A percentile compares a stretch with the other conserved stretches of the same genome.
phyloP scores from a whole-genome alignment of 1,140 invertebrate genomes.

The Drosophila bocqueti region DNA sequence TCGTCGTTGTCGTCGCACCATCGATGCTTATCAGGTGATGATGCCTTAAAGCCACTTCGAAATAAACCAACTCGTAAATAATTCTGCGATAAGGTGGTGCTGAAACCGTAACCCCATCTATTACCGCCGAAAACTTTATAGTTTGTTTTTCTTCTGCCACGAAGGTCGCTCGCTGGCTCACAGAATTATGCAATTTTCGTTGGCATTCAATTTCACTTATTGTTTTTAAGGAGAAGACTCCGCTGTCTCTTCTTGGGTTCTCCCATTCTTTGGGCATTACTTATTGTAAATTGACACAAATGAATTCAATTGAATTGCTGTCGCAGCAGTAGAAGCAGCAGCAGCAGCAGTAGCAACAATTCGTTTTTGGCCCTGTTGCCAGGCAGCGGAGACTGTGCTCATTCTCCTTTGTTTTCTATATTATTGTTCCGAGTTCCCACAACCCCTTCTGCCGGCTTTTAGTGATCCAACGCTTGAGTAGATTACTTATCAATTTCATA shows the following conservation, averaged over 20 bases:
- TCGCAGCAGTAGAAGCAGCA: neutral
- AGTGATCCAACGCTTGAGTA: slow-evolving; percentile 33
- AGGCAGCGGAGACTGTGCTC: slow-evolving; percentile 36
- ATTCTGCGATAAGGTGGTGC: slow-evolving; percentile 23
- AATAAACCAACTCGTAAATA: slow-evolving; percentile 28
- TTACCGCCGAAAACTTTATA: slow-evolving; percentile 26
- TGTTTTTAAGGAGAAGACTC: slow-evolving; percentile 29
- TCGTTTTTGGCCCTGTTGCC: slow-evolving; percentile 50
- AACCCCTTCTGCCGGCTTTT: neutral
- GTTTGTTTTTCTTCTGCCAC: slow-evolving; percentile 38
- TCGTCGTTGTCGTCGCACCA: slow-evolving; percentile 7
- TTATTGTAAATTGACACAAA: slow-evolving; percentile 82
- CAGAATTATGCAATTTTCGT: slow-evolving; percentile 75
- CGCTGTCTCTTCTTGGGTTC: neutral
- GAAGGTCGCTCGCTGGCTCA: slow-evolving; percentile 66
- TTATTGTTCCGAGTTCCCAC: slow-evolving; percentile 9
- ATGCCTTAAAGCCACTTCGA: slow-evolving; percentile 32
- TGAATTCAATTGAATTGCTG: slow-evolving; percentile 80
- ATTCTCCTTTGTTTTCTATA: slow-evolving; percentile 12
- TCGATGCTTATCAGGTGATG: slow-evolving; percentile 49
- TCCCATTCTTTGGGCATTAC: slow-evolving; percentile 49
- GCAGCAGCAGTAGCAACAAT: slow-evolving; percentile 25
- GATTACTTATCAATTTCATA: slow-evolving; percentile 59
- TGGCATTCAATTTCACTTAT: slow-evolving; percentile 50
- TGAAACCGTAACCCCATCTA: slow-evolving; percentile 19